Conservation (phyloP, 2,113 vertebrate species). For the Toxostoma redivivum region DNA sequence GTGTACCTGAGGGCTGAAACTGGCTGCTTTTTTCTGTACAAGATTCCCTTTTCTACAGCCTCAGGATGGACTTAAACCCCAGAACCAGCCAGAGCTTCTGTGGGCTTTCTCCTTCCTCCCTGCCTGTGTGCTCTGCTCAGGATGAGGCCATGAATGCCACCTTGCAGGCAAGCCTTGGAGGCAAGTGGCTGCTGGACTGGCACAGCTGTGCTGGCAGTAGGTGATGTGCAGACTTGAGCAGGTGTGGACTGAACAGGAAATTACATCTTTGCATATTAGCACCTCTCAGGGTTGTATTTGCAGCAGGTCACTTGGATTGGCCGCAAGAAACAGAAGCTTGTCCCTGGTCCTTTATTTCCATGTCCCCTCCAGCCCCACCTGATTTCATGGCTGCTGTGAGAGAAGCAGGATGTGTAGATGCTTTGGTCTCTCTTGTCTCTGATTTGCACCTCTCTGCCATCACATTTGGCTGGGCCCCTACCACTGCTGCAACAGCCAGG, state of each 20-base stretch:
- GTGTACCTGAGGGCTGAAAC: background rate
- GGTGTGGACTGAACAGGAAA: background rate
- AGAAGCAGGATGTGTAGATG: background rate
- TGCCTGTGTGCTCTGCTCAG: background rate
- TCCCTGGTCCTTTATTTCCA: background rate
- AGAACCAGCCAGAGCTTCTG: background rate
- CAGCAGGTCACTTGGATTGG: background rate
- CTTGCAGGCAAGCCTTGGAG: background rate
- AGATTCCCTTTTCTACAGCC: background rate
- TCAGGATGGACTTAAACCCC: background rate
- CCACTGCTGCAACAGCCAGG: background rate
- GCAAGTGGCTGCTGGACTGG: background rate
- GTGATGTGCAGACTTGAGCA: background rate
- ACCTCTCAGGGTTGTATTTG: background rate
- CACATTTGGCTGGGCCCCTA: background rate
- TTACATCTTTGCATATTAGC: background rate
- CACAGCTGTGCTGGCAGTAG: background rate
- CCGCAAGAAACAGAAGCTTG: background rate
- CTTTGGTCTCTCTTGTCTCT: background rate
- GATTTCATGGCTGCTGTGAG: background rate
- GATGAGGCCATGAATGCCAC: background rate
- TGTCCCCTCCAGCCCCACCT: background rate
- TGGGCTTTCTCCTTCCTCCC: background rate
- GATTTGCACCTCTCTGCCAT: background rate
- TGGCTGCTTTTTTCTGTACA: background rate